A percentile compares a stretch with the other conserved stretches of the same genome.
Evolutionary conservation across 2,888 invertebrate genomes (phyloP).

Genomic region (Eulithis prunata): DNA sequence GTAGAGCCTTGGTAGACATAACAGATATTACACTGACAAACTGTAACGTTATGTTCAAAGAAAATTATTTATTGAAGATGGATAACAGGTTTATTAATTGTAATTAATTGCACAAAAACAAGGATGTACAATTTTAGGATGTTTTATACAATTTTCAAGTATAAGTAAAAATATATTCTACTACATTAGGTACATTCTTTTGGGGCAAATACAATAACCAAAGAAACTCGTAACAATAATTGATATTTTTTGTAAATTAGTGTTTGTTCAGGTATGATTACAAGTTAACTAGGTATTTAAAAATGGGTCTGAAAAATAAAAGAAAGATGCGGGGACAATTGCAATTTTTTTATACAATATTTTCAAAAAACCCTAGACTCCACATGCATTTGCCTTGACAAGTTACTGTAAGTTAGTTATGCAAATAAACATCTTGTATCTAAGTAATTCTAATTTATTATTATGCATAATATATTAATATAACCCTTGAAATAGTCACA

Average conservation of each 20-base stretch:
- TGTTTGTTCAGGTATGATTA: neutral
- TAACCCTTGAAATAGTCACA: no score
- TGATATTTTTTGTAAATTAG: neutral
- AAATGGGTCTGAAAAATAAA: neutral
- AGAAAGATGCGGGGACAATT: neutral
- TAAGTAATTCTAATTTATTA: slow-evolving; percentile 1
- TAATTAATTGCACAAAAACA: slow-evolving; percentile 14
- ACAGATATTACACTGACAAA: slow-evolving; percentile 20
- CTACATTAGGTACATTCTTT: slow-evolving; percentile 7
- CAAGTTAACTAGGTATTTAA: neutral
- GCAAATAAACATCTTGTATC: no score
- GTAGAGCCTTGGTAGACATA: slow-evolving; percentile 19
- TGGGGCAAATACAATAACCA: slow-evolving; percentile 9
- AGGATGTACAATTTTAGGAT: slow-evolving; percentile 10
- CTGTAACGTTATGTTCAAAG: slow-evolving; percentile 13
- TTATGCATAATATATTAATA: no score
- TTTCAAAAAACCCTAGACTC: slow-evolving; percentile 5
- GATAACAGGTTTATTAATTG: slow-evolving; percentile 12
- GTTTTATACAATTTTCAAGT: slow-evolving; percentile 19
- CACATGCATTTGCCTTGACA: neutral
- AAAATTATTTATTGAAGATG: slow-evolving; percentile 13
- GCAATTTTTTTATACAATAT: slow-evolving; percentile 4
- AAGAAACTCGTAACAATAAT: slow-evolving; percentile 1
- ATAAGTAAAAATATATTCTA: slow-evolving; percentile 10
- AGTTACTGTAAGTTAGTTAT: neutral